Conservation (phyloP, 2,113 vertebrate species). For the Brienomyrus longianalis region DNA sequence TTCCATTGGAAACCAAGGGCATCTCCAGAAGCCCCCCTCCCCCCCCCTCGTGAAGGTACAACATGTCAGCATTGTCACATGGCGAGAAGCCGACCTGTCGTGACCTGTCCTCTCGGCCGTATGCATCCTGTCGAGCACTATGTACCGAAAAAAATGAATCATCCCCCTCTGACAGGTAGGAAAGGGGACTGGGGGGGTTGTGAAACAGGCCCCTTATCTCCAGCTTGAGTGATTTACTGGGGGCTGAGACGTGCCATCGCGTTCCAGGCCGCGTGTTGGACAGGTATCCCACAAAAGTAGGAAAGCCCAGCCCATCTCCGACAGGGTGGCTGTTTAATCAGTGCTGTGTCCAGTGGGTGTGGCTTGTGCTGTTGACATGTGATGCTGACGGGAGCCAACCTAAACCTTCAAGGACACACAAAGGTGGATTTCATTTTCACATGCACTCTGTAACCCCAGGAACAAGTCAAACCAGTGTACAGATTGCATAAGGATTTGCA, state of each 20-base stretch:
- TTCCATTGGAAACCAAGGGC: background rate
- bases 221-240: constrained; percentile 27
- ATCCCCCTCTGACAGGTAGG: constrained; percentile 33
- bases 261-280: background rate
- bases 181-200: constrained; percentile 33
- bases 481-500: background rate
- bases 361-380: constrained; percentile 30
- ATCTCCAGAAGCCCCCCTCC: background rate
- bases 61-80: background rate
- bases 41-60: background rate
- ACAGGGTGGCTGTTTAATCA: constrained; percentile 36
- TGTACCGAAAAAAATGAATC: constrained; percentile 32
- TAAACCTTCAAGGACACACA: constrained; percentile 12
- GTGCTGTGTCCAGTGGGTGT: constrained; percentile 36
- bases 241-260: constrained; percentile 28
- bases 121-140: background rate
- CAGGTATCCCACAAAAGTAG: background rate
- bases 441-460: background rate
- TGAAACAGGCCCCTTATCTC: constrained; percentile 10
- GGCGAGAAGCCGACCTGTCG: background rate
- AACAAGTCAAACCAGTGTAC: background rate
- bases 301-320: constrained; percentile 4
- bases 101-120: background rate
- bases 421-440: background rate
- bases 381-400: constrained; percentile 29